phyloP scores from a whole-genome alignment of 2,797 vertebrate species.

The Darevskia mixta region DNA sequence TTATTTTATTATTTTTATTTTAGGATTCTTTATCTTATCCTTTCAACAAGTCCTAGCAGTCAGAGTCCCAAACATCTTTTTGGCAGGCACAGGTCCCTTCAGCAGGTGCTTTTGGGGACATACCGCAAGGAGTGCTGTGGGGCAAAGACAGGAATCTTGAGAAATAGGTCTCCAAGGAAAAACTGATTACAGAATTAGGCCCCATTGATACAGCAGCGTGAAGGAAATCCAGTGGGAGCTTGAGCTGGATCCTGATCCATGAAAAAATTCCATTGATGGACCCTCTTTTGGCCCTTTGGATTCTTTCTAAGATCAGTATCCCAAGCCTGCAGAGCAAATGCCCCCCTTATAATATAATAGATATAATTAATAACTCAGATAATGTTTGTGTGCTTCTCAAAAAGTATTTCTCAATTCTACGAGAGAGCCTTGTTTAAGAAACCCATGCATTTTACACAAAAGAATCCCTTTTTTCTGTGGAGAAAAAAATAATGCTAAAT shows the following conservation, averaged over 20 bases:
- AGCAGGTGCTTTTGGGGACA: background rate
- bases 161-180: background rate
- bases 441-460: constrained; percentile 36
- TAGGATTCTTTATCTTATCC: background rate
- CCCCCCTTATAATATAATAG: constrained; percentile 40
- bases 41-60: background rate
- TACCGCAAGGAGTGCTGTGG: background rate
- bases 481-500: constrained; percentile 47
- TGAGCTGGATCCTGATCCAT: constrained; percentile 7
- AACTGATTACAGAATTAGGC: background rate
- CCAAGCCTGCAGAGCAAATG: constrained; percentile 33
- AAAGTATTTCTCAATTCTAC: background rate
- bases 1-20: background rate
- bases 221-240: background rate
- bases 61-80: background rate
- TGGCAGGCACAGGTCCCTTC: background rate
- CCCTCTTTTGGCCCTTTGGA: background rate
- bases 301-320: constrained; percentile 29
- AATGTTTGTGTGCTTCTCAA: constrained; percentile 31
- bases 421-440: fast-evolving
- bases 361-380: constrained; percentile 22
- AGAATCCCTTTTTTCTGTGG: background rate
- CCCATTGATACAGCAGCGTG: background rate
- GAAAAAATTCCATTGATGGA: background rate
- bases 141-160: background rate